Conservation (phyloP, 1,140 invertebrate genomes). For the Neuroterus valhalla region DNA sequence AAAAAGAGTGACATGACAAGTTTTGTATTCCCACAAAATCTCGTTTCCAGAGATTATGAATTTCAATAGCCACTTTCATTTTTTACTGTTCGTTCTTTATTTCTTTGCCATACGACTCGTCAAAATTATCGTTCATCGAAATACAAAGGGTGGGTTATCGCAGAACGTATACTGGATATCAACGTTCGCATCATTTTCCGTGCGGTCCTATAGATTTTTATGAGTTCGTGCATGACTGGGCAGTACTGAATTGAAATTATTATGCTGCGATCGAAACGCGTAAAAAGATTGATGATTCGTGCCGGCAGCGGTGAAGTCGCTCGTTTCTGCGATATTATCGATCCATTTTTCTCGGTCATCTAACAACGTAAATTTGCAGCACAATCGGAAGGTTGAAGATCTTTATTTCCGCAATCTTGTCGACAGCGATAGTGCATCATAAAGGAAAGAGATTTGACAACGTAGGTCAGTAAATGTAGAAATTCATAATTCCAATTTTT, state of each 20-base stretch:
- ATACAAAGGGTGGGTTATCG: neutral
- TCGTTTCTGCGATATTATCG: conserved; percentile 14
- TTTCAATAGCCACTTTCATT: too few species aligned
- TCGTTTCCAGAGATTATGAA: too few species aligned
- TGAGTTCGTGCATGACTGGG: conserved; percentile 22
- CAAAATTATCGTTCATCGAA: neutral
- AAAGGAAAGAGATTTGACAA: too few species aligned
- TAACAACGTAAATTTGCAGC: neutral
- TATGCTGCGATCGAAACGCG: conserved; percentile 29
- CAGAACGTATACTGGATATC: neutral
- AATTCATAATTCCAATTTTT: too few species aligned
- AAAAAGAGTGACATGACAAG: too few species aligned
- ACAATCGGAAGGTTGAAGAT: too few species aligned
- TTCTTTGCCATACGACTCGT: conserved; percentile 1
- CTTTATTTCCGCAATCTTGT: too few species aligned
- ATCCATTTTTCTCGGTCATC: conserved; percentile 21
- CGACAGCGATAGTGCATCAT: too few species aligned
- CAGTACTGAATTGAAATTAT: conserved; percentile 30
- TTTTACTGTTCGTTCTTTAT: conserved; percentile 3
- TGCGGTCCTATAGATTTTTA: conserved; percentile 27
- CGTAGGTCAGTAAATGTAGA: too few species aligned
- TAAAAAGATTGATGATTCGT: conserved; percentile 21
- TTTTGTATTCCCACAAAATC: too few species aligned
- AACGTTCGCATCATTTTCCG: conserved; percentile 21
- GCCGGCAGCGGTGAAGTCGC: conserved; percentile 26